Percentiles rank a stretch among this genome's conserved stretches.
These are phyloP conservation scores for Aurelia sp. DNA, from an alignment of 30 jellyfish, hydroid and myxozoan genomes.

Conservation along the genomic window DNA sequence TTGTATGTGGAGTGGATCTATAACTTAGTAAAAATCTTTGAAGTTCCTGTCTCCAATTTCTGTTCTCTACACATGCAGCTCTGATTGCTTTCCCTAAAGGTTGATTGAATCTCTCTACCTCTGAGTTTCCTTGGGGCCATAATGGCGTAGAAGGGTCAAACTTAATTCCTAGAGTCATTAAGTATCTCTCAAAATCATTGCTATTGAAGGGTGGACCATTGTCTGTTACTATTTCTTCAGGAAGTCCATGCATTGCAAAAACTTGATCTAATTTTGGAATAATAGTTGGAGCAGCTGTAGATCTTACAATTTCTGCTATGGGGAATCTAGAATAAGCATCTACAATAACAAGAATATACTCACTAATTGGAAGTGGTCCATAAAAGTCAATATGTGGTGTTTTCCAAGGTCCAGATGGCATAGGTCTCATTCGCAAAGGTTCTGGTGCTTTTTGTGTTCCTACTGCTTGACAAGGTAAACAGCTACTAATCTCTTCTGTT, in stretches of 20 bases:
- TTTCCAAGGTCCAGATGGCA: constrained; percentile 57
- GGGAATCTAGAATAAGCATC: constrained; percentile 52
- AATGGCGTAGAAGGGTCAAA: constrained; percentile 22
- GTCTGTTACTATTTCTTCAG: constrained; percentile 28
- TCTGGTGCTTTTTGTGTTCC: constrained; percentile 30
- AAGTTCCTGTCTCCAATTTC: constrained; percentile 7
- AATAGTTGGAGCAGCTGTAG: constrained; percentile 20
- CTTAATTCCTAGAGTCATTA: constrained; percentile 18
- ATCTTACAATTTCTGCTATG: constrained; percentile 53
- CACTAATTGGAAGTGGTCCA: constrained; percentile 35
- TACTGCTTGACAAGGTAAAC: constrained; percentile 40
- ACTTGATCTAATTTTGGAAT: constrained; percentile 38
- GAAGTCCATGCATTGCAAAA: constrained; percentile 46
- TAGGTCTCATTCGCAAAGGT: constrained; percentile 10
- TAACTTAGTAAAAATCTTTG: neutral
- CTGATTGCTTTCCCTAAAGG: constrained; percentile 29
- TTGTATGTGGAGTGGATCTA: constrained; percentile 21
- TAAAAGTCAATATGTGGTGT: constrained; percentile 21
- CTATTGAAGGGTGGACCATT: constrained; percentile 70
- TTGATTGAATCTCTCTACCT: constrained; percentile 43
- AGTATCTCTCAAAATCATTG: constrained; percentile 19
- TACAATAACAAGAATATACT: constrained; percentile 1
- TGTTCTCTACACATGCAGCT: constrained; percentile 53
- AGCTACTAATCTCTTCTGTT: neutral
- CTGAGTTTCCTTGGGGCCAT: constrained; percentile 60